Evolutionary conservation across 35 echinoderm and acorn worm species (phyloP).

Genomic region (Apostichopus japonicus): DNA sequence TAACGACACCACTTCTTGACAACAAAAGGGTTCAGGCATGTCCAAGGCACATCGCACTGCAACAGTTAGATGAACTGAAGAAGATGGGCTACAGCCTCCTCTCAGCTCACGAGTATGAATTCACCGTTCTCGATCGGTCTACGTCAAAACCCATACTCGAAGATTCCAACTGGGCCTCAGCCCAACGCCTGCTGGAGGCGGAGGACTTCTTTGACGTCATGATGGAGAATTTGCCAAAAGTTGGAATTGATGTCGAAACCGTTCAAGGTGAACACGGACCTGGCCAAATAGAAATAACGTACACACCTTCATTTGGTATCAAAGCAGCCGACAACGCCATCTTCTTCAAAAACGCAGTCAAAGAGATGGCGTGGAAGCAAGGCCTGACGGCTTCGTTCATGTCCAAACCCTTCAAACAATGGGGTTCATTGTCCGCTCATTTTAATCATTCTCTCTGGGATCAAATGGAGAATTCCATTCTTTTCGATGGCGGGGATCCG

Average conservation of each 20-base stretch:
- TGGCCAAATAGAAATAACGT: conserved; percentile 75
- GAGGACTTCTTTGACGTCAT: conserved; percentile 56
- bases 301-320: conserved; percentile 75
- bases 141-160: conserved; percentile 52
- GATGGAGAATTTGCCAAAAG: conserved; percentile 18
- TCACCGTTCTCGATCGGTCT: conserved; percentile 55
- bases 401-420: conserved; percentile 62
- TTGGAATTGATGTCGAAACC: conserved; percentile 73
- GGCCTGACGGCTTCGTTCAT: conserved; percentile 71
- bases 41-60: conserved; percentile 62
- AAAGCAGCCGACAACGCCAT: conserved; percentile 74
- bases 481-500: conserved; percentile 62
- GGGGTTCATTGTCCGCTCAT: conserved; percentile 34
- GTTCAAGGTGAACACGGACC: conserved; percentile 66
- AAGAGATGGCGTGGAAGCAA: conserved; percentile 76
- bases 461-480: conserved; percentile 57
- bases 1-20: conserved; percentile 39
- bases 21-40: conserved; percentile 38
- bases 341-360: conserved; percentile 71
- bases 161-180: conserved; percentile 31
- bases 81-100: conserved; percentile 72
- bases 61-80: conserved; percentile 60
- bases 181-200: conserved; percentile 24
- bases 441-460: conserved; percentile 81
- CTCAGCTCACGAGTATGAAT: conserved; percentile 73